Conservation (phyloP, 2,797 vertebrate species). For the Paramormyrops hopkinsi region DNA sequence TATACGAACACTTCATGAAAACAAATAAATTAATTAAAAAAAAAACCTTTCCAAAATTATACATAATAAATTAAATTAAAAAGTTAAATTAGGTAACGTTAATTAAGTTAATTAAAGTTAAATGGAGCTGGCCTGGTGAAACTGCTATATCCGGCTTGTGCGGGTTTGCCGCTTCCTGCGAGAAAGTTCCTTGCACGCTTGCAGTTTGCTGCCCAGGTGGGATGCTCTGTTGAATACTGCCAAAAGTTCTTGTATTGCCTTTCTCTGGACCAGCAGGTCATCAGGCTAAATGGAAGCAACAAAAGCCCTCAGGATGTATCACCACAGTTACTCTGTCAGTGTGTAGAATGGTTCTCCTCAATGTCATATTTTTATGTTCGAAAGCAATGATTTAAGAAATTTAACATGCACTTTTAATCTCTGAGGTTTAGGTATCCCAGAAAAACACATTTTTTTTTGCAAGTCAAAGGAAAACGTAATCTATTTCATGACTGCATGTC, state of each 20-base stretch:
- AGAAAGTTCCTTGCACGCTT: background rate
- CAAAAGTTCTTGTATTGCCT: background rate
- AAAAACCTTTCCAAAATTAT: background rate
- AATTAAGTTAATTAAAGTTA: background rate
- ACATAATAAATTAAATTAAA: background rate
- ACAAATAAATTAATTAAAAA: background rate
- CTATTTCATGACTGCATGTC: background rate
- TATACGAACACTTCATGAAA: background rate
- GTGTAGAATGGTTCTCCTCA: background rate
- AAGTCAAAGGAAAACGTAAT: background rate
- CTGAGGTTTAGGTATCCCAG: background rate
- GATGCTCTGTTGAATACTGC: slow-evolving; percentile 5
- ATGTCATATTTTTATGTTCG: background rate
- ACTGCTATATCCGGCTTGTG: background rate
- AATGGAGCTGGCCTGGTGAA: background rate
- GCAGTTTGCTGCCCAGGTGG: background rate
- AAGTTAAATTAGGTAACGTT: background rate
- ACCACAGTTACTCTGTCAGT: background rate
- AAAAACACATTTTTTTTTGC: background rate
- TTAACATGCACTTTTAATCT: background rate
- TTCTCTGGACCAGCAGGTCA: background rate
- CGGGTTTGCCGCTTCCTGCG: background rate
- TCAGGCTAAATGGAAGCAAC: background rate
- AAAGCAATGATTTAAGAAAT: background rate
- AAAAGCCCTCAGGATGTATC: background rate